Conservation (phyloP, 1,140 invertebrate species). For the Druon quercuslanigerum region DNA sequence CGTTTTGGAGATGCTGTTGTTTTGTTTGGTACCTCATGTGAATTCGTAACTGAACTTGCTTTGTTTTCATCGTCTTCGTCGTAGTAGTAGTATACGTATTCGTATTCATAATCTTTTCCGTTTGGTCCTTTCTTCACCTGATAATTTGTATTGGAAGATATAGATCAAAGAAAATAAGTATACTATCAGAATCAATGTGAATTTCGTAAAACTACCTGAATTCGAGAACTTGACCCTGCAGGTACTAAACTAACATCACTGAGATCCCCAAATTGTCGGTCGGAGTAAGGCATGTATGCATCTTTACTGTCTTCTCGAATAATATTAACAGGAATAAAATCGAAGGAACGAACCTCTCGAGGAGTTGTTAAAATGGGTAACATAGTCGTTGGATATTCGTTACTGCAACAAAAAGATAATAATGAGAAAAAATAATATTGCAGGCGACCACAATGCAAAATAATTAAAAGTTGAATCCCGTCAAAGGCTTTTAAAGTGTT, state of each 20-base stretch:
- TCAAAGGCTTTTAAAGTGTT: too few species aligned
- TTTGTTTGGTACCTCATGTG: slow-evolving; percentile 78
- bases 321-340: slow-evolving; percentile 72
- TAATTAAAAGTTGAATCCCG: neutral
- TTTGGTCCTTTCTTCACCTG: slow-evolving; percentile 93
- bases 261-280: slow-evolving; percentile 68
- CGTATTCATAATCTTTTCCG: slow-evolving; percentile 92
- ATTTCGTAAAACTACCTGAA: slow-evolving; percentile 60
- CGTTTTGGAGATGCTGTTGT: slow-evolving; percentile 64
- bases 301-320: slow-evolving; percentile 69
- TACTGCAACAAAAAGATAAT: slow-evolving; percentile 49
- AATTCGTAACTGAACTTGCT: slow-evolving; percentile 60
- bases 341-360: slow-evolving; percentile 62
- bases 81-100: slow-evolving; percentile 94
- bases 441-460: neutral
- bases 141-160: slow-evolving; percentile 52
- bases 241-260: slow-evolving; percentile 71
- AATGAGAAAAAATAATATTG: neutral
- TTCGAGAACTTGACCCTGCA: slow-evolving; percentile 70
- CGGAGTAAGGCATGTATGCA: slow-evolving; percentile 53
- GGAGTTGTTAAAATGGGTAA: slow-evolving; percentile 69
- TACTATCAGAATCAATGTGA: slow-evolving; percentile 74
- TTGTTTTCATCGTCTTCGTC: slow-evolving; percentile 85
- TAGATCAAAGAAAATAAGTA: too few species aligned
- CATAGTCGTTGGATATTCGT: slow-evolving; percentile 72